Conservation (phyloP, 2,888 invertebrate genomes). For the Coenonympha glycerion region DNA sequence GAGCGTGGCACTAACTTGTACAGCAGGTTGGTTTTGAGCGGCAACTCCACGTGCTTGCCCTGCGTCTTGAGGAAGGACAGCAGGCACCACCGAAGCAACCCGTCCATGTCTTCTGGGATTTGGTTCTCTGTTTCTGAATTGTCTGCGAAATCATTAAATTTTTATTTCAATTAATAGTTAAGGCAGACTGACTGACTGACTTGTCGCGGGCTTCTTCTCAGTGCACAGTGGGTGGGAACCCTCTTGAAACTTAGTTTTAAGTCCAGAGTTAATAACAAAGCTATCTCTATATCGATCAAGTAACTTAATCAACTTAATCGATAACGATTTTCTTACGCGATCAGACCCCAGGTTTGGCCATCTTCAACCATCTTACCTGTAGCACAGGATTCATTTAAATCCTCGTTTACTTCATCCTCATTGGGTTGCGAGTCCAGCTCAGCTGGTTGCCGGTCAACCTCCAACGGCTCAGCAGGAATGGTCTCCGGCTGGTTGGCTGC, state of each 20-base stretch:
- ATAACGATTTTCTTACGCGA: too few species aligned
- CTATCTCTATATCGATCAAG: too few species aligned
- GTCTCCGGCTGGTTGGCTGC: slow-evolving; percentile 38
- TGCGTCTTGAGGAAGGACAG: slow-evolving; percentile 85
- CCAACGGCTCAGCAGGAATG: slow-evolving; percentile 30
- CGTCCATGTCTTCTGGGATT: slow-evolving; percentile 80
- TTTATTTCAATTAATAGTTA: too few species aligned
- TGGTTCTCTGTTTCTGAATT: slow-evolving; percentile 33
- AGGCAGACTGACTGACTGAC: too few species aligned
- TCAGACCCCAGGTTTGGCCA: too few species aligned
- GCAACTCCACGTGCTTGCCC: slow-evolving; percentile 81
- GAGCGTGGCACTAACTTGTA: slow-evolving; percentile 79
- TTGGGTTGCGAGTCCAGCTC: slow-evolving; percentile 21
- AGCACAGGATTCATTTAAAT: slow-evolving; percentile 24
- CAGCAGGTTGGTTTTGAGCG: slow-evolving; percentile 87
- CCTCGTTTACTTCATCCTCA: not conserved
- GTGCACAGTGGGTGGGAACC: too few species aligned
- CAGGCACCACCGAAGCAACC: slow-evolving; percentile 83
- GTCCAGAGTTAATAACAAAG: too few species aligned
- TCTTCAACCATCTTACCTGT: too few species aligned
- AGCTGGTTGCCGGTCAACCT: slow-evolving; percentile 11
- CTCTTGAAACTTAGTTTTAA: too few species aligned
- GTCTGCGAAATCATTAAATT: slow-evolving; percentile 42
- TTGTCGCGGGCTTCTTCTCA: too few species aligned
- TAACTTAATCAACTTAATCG: too few species aligned